phyloP scores from a whole-genome alignment of 2,888 invertebrate genomes.

The Sericinus montela region DNA sequence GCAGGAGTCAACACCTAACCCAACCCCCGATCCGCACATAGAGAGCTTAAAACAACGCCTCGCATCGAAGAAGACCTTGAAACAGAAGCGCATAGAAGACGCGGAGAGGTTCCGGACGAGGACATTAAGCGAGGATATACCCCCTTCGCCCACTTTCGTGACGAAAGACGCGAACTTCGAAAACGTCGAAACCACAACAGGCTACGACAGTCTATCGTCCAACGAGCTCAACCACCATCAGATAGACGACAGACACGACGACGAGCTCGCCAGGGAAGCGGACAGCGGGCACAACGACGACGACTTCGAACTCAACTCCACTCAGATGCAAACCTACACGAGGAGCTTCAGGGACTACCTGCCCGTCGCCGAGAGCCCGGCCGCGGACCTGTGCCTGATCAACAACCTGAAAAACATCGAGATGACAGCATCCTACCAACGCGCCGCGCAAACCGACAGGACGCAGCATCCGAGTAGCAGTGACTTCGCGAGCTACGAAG shows the following conservation, averaged over 20 bases:
- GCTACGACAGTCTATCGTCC: constrained; percentile 67
- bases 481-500: constrained; percentile 75
- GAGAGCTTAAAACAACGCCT: constrained; percentile 60
- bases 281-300: constrained; percentile 87
- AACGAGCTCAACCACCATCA: constrained; percentile 65
- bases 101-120: constrained; percentile 87
- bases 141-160: constrained; percentile 71
- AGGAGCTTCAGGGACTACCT: constrained; percentile 72
- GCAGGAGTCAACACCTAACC: constrained; percentile 31
- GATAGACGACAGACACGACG: constrained; percentile 42
- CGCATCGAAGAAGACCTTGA: constrained; percentile 69
- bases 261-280: constrained; percentile 50
- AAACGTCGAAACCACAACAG: constrained; percentile 69
- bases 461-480: constrained; percentile 53
- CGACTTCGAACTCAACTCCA: constrained; percentile 82
- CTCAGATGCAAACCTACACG: constrained; percentile 80
- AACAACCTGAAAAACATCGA: constrained; percentile 72
- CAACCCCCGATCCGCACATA: constrained; percentile 50
- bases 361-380: constrained; percentile 68
- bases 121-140: constrained; percentile 80
- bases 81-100: constrained; percentile 81
- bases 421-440: constrained; percentile 58
- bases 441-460: constrained; percentile 36
- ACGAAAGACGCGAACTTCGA: constrained; percentile 67
- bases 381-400: constrained; percentile 65